Percentiles rank a stretch among this genome's conserved stretches.
Conservation (phyloP, 2,113 vertebrate species). For the Alces alces region DNA sequence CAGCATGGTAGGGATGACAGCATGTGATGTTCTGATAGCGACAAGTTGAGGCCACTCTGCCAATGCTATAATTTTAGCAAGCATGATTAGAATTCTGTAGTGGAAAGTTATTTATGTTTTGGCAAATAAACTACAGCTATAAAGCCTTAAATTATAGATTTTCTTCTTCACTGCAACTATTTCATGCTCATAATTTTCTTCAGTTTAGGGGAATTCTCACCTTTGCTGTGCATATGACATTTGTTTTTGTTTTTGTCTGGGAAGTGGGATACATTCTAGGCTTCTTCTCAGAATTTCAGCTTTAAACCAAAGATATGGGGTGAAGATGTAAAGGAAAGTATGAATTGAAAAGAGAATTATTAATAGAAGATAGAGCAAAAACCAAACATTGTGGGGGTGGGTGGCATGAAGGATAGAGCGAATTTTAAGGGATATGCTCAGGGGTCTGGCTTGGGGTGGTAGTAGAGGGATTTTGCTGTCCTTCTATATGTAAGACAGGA, state of each 20-base stretch:
- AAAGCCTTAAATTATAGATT: neutral
- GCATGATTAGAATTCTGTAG: neutral
- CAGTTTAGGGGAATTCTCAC: neutral
- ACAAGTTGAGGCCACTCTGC: neutral
- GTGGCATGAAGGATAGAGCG: fast-evolving
- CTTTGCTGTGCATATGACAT: neutral
- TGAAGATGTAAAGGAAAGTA: neutral
- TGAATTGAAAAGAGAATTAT: neutral
- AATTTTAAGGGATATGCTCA: neutral
- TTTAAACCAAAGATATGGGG: neutral
- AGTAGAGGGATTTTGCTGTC: neutral
- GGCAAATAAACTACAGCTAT: neutral
- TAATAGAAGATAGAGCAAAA: neutral
- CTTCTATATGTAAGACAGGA: neutral
- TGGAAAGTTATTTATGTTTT: neutral
- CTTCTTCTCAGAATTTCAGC: neutral
- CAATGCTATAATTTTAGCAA: neutral
- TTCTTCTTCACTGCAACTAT: neutral
- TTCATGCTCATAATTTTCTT: neutral
- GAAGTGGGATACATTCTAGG: neutral
- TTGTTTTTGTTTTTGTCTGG: neutral
- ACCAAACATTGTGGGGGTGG: neutral
- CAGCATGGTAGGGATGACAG: neutral
- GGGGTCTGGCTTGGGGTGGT: neutral
- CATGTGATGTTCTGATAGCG: neutral